Percentiles rank a stretch among this genome's conserved stretches.
These are phyloP conservation scores for Chrysocyon brachyurus DNA, from an alignment of 2,797 vertebrate genomes.

Conservation along the genomic window DNA sequence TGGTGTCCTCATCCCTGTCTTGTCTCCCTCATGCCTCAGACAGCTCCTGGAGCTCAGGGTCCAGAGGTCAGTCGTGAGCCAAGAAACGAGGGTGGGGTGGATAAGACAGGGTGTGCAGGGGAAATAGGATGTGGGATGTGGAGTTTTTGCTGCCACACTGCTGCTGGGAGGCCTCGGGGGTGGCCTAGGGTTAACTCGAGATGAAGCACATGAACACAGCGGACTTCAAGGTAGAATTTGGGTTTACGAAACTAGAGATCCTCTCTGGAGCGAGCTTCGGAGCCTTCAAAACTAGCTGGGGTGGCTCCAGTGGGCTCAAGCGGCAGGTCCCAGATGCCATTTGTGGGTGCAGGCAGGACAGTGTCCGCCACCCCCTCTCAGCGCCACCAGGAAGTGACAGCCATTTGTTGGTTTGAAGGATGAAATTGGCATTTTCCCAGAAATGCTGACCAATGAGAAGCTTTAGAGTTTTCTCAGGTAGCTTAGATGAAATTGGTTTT, in stretches of 20 bases:
- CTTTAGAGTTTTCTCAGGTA: background rate
- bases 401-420: background rate
- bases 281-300: background rate
- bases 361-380: background rate
- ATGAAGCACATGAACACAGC: background rate
- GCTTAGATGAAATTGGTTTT: slow-evolving; percentile 15
- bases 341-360: background rate
- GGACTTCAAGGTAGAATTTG: background rate
- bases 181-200: background rate
- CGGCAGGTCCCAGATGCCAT: background rate
- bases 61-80: slow-evolving; percentile 70
- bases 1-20: slow-evolving; percentile 71
- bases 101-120: background rate
- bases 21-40: slow-evolving; percentile 73
- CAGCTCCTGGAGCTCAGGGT: slow-evolving; percentile 71
- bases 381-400: background rate
- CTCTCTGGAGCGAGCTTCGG: background rate
- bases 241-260: background rate
- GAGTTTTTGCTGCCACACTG: background rate
- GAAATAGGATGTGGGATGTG: background rate
- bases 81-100: slow-evolving; percentile 50
- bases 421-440: background rate
- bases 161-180: background rate
- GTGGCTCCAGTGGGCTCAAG: background rate
- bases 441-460: background rate